Conservation (phyloP, 2,888 invertebrate species). For the Troilus luridus region DNA sequence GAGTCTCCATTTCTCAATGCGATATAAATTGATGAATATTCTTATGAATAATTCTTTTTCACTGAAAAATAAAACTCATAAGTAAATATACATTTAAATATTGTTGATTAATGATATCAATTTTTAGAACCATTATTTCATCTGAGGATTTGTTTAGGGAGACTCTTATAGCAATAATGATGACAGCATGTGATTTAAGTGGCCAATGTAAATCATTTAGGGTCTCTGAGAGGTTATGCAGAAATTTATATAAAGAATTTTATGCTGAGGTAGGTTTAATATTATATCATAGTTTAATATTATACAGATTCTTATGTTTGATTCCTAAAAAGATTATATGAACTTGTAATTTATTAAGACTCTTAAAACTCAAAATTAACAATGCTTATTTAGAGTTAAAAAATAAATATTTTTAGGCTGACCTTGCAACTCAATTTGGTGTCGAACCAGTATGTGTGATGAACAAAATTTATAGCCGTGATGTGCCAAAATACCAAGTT, state of each 20-base stretch:
- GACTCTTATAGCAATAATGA: constrained; percentile 73
- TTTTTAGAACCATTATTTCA: constrained; percentile 34
- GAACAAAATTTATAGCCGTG: constrained; percentile 74
- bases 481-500: constrained; percentile 77
- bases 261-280: constrained; percentile 70
- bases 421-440: constrained; percentile 73
- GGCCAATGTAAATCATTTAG: constrained; percentile 75
- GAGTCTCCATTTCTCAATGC: constrained; percentile 73
- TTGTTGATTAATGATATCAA: background rate
- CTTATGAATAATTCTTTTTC: constrained; percentile 71
- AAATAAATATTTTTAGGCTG: constrained; percentile 55
- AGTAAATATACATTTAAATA: constrained; percentile 51
- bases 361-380: background rate
- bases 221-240: constrained; percentile 72
- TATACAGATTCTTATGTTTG: background rate
- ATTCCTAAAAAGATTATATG: background rate
- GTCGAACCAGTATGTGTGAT: constrained; percentile 76
- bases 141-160: constrained; percentile 66
- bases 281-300: background rate
- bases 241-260: constrained; percentile 74
- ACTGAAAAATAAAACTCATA: constrained; percentile 71
- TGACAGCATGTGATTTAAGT: constrained; percentile 77
- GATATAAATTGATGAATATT: constrained; percentile 73
- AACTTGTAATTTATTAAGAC: background rate
- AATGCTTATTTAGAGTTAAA: background rate